A percentile compares a stretch with the other conserved stretches of the same genome.
Conservation (phyloP, 1,140 invertebrate species). For the Saxidomus purpurata region DNA sequence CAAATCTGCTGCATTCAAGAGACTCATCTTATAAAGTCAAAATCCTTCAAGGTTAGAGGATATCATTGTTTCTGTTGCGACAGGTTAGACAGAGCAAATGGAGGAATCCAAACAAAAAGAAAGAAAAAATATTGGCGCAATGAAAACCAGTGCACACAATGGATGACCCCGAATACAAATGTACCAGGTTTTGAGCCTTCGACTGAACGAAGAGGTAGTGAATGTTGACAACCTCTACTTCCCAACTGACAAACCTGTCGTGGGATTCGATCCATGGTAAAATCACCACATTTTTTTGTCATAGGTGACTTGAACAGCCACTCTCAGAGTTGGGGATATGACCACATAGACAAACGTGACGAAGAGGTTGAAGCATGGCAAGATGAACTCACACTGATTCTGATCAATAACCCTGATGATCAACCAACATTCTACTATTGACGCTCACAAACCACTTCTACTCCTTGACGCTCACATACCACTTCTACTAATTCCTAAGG, state of each 20-base stretch:
- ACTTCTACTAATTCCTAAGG: no score
- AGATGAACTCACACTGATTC: slow-evolving; percentile 32
- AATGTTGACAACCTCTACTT: slow-evolving; percentile 52
- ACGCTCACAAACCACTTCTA: slow-evolving; percentile 60
- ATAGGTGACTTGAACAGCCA: slow-evolving; percentile 72
- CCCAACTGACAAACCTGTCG: slow-evolving; percentile 18
- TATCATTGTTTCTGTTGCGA: slow-evolving; percentile 53
- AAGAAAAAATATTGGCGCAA: slow-evolving; percentile 7
- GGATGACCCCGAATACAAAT: slow-evolving; percentile 50
- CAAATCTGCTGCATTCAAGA: slow-evolving; percentile 60
- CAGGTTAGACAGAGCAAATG: slow-evolving; percentile 44
- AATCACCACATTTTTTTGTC: slow-evolving; percentile 44
- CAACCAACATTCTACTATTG: no score
- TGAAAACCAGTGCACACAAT: slow-evolving; percentile 29
- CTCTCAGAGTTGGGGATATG: slow-evolving; percentile 71
- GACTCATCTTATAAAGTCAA: slow-evolving; percentile 43
- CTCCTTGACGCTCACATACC: no score
- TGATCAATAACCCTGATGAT: slow-evolving; percentile 27
- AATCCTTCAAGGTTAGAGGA: slow-evolving; percentile 51
- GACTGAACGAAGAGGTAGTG: background rate
- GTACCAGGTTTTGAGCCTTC: background rate
- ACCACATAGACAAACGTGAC: slow-evolving; percentile 57
- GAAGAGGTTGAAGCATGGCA: slow-evolving; percentile 67
- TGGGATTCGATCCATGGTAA: slow-evolving; percentile 28
- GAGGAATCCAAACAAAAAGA: slow-evolving; percentile 58